phyloP scores from a whole-genome alignment of 2,113 vertebrate species.

The Aramus guarauna region DNA sequence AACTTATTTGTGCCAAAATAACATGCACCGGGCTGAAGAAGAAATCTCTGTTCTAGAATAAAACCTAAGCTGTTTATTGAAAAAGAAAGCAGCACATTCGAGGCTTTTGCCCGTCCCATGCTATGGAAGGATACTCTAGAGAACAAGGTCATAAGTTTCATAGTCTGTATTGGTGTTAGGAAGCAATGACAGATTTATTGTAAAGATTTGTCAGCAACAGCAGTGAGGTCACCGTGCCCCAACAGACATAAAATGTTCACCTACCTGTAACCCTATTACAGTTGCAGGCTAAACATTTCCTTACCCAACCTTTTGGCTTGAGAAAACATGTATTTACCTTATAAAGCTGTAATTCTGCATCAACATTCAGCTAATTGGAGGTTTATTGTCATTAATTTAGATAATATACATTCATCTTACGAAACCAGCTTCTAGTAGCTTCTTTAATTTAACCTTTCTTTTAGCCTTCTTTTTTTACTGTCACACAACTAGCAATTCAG shows the following conservation, averaged over 20 bases:
- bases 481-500: constrained; percentile 47
- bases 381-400: constrained; percentile 50
- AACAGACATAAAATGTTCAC: neutral
- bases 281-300: neutral
- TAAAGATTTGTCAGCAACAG: neutral
- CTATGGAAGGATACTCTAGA: neutral
- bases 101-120: neutral
- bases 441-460: constrained; percentile 56
- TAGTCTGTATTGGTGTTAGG: neutral
- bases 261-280: neutral
- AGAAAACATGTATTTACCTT: constrained; percentile 26
- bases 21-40: neutral
- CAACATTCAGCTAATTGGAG: constrained; percentile 36
- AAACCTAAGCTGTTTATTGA: neutral
- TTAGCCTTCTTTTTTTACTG: neutral
- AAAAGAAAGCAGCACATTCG: neutral
- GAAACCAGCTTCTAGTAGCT: constrained; percentile 18
- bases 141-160: neutral
- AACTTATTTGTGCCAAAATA: neutral
- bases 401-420: constrained; percentile 16
- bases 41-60: neutral
- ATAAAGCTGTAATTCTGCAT: constrained; percentile 12
- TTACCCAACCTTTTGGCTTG: neutral
- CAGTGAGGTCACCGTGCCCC: neutral
- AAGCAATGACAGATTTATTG: neutral